Conservation (phyloP, 2,888 invertebrate species). For the Mimas tiliae region DNA sequence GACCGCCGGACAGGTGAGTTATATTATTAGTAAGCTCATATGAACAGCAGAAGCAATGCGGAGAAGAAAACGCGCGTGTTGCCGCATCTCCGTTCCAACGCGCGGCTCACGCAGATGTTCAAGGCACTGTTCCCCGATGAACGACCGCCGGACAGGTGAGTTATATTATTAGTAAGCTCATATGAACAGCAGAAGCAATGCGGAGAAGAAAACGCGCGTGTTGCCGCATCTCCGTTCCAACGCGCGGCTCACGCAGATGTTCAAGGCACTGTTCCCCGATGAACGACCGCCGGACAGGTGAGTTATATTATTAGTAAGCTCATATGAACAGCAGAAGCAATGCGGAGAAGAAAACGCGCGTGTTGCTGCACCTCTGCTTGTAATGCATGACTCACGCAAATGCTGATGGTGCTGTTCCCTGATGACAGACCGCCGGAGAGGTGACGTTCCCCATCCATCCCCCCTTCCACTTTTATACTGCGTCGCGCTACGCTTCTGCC, state of each 20-base stretch:
- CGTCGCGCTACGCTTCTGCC: no score
- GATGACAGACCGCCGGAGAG: no score
- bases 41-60: slow-evolving; percentile 77
- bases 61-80: slow-evolving; percentile 88
- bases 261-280: slow-evolving; percentile 90
- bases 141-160: slow-evolving; percentile 90
- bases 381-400: no score
- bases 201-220: slow-evolving; percentile 88
- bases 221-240: slow-evolving; percentile 92
- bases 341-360: no score
- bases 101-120: slow-evolving; percentile 91
- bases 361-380: no score
- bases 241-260: slow-evolving; percentile 91
- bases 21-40: slow-evolving; percentile 17
- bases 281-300: slow-evolving; percentile 92
- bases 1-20: slow-evolving; percentile 90
- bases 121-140: slow-evolving; percentile 91
- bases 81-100: slow-evolving; percentile 92
- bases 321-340: no score
- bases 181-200: slow-evolving; percentile 73
- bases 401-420: no score
- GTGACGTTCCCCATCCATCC: no score
- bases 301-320: slow-evolving; percentile 23
- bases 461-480: no score
- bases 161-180: slow-evolving; percentile 2